Evolutionary conservation across 2,888 invertebrate genomes (phyloP).

Genomic region (Elegia similella): DNA sequence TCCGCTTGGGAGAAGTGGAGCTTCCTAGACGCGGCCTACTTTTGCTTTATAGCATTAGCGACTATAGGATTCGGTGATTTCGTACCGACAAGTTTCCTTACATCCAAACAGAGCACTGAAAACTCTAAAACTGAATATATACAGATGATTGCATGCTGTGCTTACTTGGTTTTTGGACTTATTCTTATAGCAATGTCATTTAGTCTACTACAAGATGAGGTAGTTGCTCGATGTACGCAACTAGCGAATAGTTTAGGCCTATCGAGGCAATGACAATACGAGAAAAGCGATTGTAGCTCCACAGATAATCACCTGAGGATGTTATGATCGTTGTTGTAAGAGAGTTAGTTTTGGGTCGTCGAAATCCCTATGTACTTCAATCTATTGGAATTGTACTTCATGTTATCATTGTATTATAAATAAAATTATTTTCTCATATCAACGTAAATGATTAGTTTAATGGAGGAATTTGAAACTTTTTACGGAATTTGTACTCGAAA

Average conservation of each 20-base stretch:
- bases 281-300: constrained; percentile 75
- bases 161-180: constrained; percentile 89
- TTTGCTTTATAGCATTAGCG: constrained; percentile 91
- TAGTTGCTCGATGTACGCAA: constrained; percentile 87
- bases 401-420: constrained; percentile 46
- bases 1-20: constrained; percentile 91
- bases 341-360: constrained; percentile 40
- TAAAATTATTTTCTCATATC: constrained; percentile 61
- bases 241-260: constrained; percentile 86
- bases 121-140: constrained; percentile 81
- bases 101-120: constrained; percentile 66
- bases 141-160: constrained; percentile 90
- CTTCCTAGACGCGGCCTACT: constrained; percentile 90
- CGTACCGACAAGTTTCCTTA: constrained; percentile 82
- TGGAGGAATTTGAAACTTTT: constrained; percentile 58
- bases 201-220: constrained; percentile 90
- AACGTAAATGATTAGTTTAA: constrained; percentile 46
- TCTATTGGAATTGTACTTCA: constrained; percentile 43
- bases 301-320: constrained; percentile 69
- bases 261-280: constrained; percentile 82
- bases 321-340: constrained; percentile 77
- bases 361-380: constrained; percentile 46
- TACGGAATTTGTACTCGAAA: constrained; percentile 74
- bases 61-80: constrained; percentile 92
- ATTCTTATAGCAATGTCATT: constrained; percentile 93